Evolutionary conservation across 2,888 invertebrate genomes (phyloP).

Genomic region (Biston betularia): DNA sequence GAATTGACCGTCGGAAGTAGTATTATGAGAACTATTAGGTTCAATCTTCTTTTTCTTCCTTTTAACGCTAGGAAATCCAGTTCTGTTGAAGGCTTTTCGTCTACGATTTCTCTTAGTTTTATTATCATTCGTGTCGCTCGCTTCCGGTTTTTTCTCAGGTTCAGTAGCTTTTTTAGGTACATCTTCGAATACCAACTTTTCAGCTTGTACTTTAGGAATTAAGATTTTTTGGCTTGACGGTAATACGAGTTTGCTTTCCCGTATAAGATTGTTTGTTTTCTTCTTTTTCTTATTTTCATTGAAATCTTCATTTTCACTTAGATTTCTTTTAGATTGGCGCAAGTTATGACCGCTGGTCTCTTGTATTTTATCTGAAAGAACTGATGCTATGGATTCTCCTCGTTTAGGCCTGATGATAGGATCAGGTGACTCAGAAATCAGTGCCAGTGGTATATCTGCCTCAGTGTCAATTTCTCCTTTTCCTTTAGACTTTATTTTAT

Average conservation of each 20-base stretch:
- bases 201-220: conserved; percentile 74
- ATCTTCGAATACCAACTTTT: conserved; percentile 67
- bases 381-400: conserved; percentile 80
- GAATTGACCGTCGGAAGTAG: conserved; percentile 68
- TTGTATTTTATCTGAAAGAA: conserved; percentile 81
- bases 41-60: conserved; percentile 91
- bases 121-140: conserved; percentile 58
- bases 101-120: conserved; percentile 85
- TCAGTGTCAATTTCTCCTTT: conserved; percentile 72
- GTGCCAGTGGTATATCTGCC: conserved; percentile 74
- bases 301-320: conserved; percentile 70
- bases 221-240: conserved; percentile 66
- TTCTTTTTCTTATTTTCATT: conserved; percentile 80
- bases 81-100: conserved; percentile 93
- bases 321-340: conserved; percentile 78
- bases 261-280: conserved; percentile 70
- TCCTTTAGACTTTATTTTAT: conserved; percentile 67
- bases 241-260: conserved; percentile 80
- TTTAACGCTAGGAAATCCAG: conserved; percentile 94
- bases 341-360: conserved; percentile 81
- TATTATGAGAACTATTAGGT: conserved; percentile 54
- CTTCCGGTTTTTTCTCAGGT: conserved; percentile 64
- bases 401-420: conserved; percentile 75
- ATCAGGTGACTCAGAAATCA: conserved; percentile 76
- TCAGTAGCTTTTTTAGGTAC: conserved; percentile 61